Base-by-base conservation (phyloP, 2,888 invertebrate species). In the Mechanitis messenoides region DNA sequence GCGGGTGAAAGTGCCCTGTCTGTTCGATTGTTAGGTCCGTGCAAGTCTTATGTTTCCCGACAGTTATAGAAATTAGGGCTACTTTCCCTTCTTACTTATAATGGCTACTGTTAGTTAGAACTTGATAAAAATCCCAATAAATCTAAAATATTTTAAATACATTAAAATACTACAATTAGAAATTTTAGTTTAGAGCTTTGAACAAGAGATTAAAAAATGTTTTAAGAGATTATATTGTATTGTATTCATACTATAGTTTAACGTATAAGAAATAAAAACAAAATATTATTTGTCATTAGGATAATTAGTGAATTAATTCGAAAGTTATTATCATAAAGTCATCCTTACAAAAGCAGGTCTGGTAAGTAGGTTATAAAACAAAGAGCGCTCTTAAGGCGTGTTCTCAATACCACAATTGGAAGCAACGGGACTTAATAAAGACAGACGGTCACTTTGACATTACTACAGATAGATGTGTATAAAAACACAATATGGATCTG, bases 61-160 rank as follows among this genome's bases (percentile, higher is more conserved):
- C 46, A 55, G 50, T 46, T 35, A 33, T 28, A 45, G 45, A 45
- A 58, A 78, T 75, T 76, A 77, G 75, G 78, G 77, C 66, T 73
- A 77, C 79, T 79, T 79, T 79, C 79, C 50, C 50, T 50, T 50
- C 7, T 31, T 6, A 50, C 20, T 56, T 42, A 42, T 3, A 42
- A 38, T 6, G 38, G 38, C 4, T 38, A 2, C 38, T 38, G 38
- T 6, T 38, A 20, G 20, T 20, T 20, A 20, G 20, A 20, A 20
- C 20, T 20, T 20, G 20, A 20, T 20, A 20, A 20, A 20, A 20
- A 20, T 20, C 20, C 20, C 20, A 20, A 1, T 20, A 20, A 20
- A 20, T 20, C 20, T 20, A 20, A 20, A 20, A 20, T 20, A 20
- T 20, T 1, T 20, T 20, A 20, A 20, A 20, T 1, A 20, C 20